Percentiles rank a stretch among this genome's conserved stretches.
phyloP scores from a whole-genome alignment of 2,888 invertebrate genomes.

The Drosophila koepferae region DNA sequence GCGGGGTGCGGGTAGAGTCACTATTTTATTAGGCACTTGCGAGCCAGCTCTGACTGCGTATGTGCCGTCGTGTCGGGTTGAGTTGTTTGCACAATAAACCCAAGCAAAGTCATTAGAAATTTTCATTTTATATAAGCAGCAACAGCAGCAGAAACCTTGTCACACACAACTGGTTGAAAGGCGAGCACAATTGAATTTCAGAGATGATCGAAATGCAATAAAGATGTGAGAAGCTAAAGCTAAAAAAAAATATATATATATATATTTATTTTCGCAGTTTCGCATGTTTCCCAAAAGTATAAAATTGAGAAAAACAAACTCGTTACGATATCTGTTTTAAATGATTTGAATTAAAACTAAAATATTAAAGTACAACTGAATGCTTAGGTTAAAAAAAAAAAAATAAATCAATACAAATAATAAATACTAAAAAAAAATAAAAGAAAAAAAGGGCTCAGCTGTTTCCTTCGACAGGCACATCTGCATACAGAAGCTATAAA shows the following conservation, averaged over 20 bases:
- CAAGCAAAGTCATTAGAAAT: slow-evolving; percentile 70
- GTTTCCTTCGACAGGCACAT: not conserved
- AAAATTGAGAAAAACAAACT: too few relatives aligned
- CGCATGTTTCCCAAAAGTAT: too few relatives aligned
- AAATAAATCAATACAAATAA: not conserved
- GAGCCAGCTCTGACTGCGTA: slow-evolving; percentile 12
- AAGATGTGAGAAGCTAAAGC: not conserved
- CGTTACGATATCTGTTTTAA: too few relatives aligned
- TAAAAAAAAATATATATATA: too few relatives aligned
- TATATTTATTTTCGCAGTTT: not conserved
- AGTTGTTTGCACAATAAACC: slow-evolving; percentile 67
- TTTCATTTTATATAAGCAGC: slow-evolving; percentile 75
- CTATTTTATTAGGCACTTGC: slow-evolving; percentile 36
- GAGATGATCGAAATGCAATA: slow-evolving; percentile 31
- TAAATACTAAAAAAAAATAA: not conserved
- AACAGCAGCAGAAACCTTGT: slow-evolving; percentile 39
- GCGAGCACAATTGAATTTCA: slow-evolving; percentile 3
- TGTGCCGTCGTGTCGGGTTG: not conserved
- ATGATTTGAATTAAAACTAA: too few relatives aligned
- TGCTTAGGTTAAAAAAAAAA: not conserved
- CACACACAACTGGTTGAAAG: not conserved
- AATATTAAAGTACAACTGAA: not conserved
- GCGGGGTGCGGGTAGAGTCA: slow-evolving; percentile 7
- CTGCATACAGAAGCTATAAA: not conserved
- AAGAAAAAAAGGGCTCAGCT: not conserved